Conservation (phyloP, 2,888 invertebrate genomes). For the Ochropleura leucogaster region DNA sequence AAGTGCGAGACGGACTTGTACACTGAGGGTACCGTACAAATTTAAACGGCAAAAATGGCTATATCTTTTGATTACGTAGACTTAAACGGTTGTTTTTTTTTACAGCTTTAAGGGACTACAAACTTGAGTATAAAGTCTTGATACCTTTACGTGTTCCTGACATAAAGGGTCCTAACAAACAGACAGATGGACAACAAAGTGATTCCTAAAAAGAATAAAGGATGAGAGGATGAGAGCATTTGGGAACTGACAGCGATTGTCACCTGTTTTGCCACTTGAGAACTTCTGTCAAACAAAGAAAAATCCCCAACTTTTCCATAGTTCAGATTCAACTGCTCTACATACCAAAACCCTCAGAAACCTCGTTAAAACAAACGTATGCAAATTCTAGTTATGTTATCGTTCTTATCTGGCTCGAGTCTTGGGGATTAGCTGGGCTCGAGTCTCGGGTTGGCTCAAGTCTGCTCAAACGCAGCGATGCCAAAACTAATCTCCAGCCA, state of each 20-base stretch:
- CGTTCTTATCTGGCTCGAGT: conserved; percentile 66
- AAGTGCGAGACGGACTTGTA: no score
- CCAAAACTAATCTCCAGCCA: conserved; percentile 67
- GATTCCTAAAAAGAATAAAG: no score
- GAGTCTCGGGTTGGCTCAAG: conserved; percentile 53
- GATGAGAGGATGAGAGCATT: no score
- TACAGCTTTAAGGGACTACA: no score
- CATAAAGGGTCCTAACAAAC: no score
- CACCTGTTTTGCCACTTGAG: background rate
- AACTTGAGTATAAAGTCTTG: no score
- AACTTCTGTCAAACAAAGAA: background rate
- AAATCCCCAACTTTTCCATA: conserved; percentile 21
- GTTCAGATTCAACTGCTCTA: conserved; percentile 48
- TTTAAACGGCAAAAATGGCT: no score
- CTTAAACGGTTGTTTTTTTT: no score
- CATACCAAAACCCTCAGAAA: conserved; percentile 57
- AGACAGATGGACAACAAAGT: no score
- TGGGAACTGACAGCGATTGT: background rate
- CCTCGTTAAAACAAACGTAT: conserved; percentile 67
- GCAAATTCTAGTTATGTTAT: conserved; percentile 66
- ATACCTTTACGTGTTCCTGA: no score
- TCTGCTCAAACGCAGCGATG: conserved; percentile 63
- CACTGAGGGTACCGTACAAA: no score
- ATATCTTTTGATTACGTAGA: no score
- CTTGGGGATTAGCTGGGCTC: conserved; percentile 61